Evolutionary conservation across 2,797 vertebrate genomes (phyloP), one percentile per base, ranked within the genome.

Genomic region (Meriones psammophilus): DNA sequence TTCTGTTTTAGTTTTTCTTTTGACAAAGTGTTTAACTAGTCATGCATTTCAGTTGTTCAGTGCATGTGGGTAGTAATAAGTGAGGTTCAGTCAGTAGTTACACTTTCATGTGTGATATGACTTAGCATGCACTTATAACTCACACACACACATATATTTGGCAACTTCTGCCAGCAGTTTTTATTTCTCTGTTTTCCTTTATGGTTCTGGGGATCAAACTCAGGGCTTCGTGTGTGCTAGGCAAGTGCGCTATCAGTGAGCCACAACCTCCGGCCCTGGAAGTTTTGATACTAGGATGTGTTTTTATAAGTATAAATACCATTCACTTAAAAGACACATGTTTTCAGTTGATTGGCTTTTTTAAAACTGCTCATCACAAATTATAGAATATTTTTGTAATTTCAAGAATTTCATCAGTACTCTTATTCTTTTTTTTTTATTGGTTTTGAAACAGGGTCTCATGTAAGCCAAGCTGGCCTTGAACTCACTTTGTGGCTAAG

Each of bases 281-380:
- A 81, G 68, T 87, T 94, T 92, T 92, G 0, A 42, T 83, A 77
- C 64, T 79, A 80, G 14, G n/a, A 17, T 20, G 71, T 69, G 17
- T 92, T 17, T 91, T 94, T 93, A 3, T 64, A 93, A 92, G 26
- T 96, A 58, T 71, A 69, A 28, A 22, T 85, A 15, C 81, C 36
- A 96, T 0, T 71, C 58, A 92, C 83, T 96, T 93, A 81, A 86
- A 89, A 88, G 54, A 33, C 58, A 90, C 13, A 83, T 58, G 3
- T 91, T 69, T 93, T 94, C 69, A 89, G 8, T 91, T 94, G 46
- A 94, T 95, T 91, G 54, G 39, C 83, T 33, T 33, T 96, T 28
- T 74, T 89, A 30, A 36, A 9, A 92, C n/a, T 54, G 84, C 12
- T 28, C 28, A 81, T 78, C 87, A 77, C 10, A 92, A 88, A 24